Evolutionary conservation across 2,888 invertebrate genomes (phyloP).

Genomic region (Thysanoteuthis rhombus): DNA sequence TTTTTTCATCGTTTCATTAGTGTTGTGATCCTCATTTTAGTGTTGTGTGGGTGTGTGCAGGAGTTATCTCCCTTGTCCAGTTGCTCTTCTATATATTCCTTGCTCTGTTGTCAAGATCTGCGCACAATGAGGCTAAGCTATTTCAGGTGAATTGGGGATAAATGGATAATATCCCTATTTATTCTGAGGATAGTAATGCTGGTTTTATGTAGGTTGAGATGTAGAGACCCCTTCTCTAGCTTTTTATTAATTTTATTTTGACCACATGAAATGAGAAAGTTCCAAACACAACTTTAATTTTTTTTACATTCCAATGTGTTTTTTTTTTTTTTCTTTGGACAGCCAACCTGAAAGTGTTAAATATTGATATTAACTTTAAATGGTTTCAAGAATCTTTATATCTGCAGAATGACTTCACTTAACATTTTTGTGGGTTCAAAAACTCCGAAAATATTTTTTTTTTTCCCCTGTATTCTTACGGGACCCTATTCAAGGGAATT

Average conservation of each 20-base stretch:
- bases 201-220: neutral
- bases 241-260: neutral
- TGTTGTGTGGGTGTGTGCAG: neutral
- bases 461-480: too few species aligned
- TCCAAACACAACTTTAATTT: neutral
- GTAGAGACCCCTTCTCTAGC: neutral
- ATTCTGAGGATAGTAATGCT: neutral
- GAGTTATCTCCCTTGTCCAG: slow-evolving; percentile 1
- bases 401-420: neutral
- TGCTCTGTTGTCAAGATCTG: neutral
- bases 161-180: neutral
- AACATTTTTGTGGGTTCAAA: too few species aligned
- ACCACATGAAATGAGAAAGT: neutral
- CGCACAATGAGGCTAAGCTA: neutral
- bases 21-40: neutral
- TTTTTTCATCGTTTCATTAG: neutral
- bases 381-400: neutral
- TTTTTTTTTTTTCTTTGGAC: neutral
- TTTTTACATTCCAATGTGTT: neutral
- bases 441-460: too few species aligned
- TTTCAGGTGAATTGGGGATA: neutral
- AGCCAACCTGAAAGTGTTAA: neutral
- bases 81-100: neutral
- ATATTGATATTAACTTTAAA: neutral
- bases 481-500: too few species aligned